Evolutionary conservation across 2,113 vertebrate genomes (phyloP).

Genomic region (Ceyx melanurus): DNA sequence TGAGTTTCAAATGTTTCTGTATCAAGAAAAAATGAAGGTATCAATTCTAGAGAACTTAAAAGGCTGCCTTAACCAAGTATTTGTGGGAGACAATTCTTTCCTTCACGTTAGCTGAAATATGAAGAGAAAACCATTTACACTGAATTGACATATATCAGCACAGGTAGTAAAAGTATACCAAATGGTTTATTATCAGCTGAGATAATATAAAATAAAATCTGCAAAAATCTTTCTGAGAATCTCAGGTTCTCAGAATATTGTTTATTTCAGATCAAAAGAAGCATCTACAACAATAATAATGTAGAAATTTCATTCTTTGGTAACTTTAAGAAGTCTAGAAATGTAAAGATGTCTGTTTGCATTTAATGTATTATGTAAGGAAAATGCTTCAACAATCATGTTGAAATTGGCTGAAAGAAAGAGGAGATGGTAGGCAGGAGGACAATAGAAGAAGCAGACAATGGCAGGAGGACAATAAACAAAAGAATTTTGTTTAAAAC

Average conservation of each 20-base stretch:
- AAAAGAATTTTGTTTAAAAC: background rate
- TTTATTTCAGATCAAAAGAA: background rate
- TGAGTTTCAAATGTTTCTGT: background rate
- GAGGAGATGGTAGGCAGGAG: background rate
- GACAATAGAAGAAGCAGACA: background rate
- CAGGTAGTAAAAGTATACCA: background rate
- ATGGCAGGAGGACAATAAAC: background rate
- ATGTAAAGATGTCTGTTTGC: background rate
- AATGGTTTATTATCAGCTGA: background rate
- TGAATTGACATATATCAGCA: background rate
- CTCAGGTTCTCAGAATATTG: background rate
- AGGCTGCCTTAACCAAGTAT: background rate
- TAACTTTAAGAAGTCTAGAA: background rate
- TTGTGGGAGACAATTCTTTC: background rate
- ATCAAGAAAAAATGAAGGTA: background rate
- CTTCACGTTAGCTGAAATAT: background rate
- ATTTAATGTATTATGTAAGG: background rate
- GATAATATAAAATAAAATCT: background rate
- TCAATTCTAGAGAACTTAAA: slow-evolving; percentile 3
- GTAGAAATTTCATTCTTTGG: background rate
- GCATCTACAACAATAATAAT: background rate
- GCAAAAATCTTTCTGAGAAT: background rate
- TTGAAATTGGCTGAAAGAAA: background rate
- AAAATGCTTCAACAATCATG: background rate
- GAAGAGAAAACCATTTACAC: background rate